Percentiles rank a stretch among this genome's conserved stretches.
These are phyloP conservation scores for Punctoribates punctum DNA, from an alignment of 2,888 invertebrate species.

Conservation along the genomic window DNA sequence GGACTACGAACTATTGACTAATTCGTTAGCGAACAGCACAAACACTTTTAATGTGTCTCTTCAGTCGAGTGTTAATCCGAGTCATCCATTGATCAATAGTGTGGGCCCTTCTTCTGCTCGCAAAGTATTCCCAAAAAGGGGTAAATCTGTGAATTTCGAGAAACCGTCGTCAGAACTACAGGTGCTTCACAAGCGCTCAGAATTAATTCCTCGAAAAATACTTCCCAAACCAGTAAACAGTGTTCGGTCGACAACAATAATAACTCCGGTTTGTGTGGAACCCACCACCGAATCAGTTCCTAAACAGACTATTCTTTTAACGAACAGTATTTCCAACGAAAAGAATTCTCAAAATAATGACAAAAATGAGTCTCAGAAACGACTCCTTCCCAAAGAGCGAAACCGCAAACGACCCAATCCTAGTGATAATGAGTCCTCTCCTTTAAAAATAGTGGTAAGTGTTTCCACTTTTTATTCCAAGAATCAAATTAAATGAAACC, in stretches of 20 bases:
- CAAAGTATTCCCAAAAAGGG: neutral
- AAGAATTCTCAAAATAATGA: neutral
- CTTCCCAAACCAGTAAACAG: neutral
- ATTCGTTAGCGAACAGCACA: neutral
- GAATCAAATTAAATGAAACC: neutral
- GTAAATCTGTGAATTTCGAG: neutral
- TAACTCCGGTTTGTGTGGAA: neutral
- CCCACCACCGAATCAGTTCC: neutral
- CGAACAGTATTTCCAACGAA: neutral
- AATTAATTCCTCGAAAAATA: constrained; percentile 2
- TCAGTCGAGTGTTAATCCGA: neutral
- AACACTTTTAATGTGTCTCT: neutral
- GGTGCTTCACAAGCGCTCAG: neutral
- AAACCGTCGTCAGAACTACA: neutral
- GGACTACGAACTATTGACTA: neutral
- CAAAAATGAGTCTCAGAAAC: neutral
- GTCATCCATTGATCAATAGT: neutral
- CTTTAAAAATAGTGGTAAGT: neutral
- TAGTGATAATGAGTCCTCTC: neutral
- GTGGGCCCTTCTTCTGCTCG: neutral
- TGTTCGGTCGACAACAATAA: neutral
- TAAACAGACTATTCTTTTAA: neutral
- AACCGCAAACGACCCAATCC: neutral
- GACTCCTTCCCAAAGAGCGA: neutral
- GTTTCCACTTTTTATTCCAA: neutral